Base-by-base conservation (phyloP, 2,797 vertebrate species). In the Lepilemur septentrionalis region DNA sequence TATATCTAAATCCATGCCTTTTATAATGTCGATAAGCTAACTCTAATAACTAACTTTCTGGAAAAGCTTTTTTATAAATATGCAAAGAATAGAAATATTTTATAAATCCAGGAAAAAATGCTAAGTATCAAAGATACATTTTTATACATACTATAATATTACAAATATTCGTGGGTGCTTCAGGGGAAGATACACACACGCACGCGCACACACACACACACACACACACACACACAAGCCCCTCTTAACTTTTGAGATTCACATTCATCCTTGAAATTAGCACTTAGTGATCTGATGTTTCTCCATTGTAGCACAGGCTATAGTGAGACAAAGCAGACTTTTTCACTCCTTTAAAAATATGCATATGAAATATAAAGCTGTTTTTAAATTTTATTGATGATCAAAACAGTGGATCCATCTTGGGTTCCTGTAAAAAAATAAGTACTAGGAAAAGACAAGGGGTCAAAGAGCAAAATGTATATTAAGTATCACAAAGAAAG, bases 381-480 rank as follows among this genome's bases (percentile, higher is more conserved):
- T 85, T 92, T 89, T 78, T 78, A 84, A 84, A 69, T 48, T 84
- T 48, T 89, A 72, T 0, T 83, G 38, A 65, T 78, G 28, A 76
- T 20, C 10, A 72, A 18, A 17, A 48, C 13, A 84, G 30, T 70
- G 7, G 23, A 28, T 46, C 43, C 30, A 82, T n/a, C 6, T 88
- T 5, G 9, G 15, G 38, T 72, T 23, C 25, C 41, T 6, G 18
- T 75, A 28, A 41, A 79, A 79, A 82, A 90, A 90, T 76, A 50
- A 87, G 4, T 59, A 59, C 65, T 15, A 73, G 8, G 35, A 92
- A 93, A 86, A 92, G 30, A 11, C 12, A 91, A 65, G n/a, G 18
- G 4, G 10, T 84, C 12, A 65, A 76, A 67, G 10, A 84, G 7
- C 50, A 87, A 92, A 91, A 32, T 14, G n/a, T 57, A n/a, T 30